phyloP scores from a whole-genome alignment of 37 sponge, comb jelly and placozoan genomes.

The Cliona cf. orientalis region DNA sequence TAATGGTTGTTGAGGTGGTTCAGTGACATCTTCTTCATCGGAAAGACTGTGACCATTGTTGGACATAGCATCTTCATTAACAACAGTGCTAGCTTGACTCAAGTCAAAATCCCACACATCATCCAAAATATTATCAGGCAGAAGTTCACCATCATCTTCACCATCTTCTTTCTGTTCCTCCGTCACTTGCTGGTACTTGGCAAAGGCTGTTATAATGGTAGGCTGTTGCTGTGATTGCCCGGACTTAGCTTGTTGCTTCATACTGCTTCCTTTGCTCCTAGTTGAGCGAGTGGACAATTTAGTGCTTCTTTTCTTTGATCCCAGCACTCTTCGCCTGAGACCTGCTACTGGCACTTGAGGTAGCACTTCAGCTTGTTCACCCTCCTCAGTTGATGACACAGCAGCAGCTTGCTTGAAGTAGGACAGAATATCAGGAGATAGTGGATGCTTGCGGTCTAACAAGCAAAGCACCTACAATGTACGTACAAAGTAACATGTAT shows the following conservation, averaged over 20 bases:
- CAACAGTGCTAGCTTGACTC: no score
- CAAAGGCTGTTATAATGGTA: no score
- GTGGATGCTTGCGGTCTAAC: not conserved
- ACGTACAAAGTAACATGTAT: no score
- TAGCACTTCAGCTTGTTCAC: not conserved
- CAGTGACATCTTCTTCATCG: no score
- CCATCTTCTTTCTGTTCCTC: no score
- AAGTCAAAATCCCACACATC: constrained; percentile 4
- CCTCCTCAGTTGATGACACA: not conserved
- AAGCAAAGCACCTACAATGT: not conserved
- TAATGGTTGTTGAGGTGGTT: no score
- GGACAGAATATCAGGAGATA: not conserved
- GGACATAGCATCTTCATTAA: no score
- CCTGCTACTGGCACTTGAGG: constrained; percentile 7
- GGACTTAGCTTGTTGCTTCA: not conserved
- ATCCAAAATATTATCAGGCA: not conserved
- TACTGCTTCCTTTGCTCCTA: not conserved
- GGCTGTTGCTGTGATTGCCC: not conserved
- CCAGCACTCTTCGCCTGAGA: no score
- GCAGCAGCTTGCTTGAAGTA: constrained; percentile 15
- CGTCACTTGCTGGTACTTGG: no score
- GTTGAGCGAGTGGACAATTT: not conserved
- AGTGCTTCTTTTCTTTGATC: no score
- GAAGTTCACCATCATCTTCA: not conserved
- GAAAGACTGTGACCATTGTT: not conserved